These are phyloP conservation scores for Pelobates cultripes DNA, from an alignment of 2,797 vertebrate species.

Conservation along the genomic window DNA sequence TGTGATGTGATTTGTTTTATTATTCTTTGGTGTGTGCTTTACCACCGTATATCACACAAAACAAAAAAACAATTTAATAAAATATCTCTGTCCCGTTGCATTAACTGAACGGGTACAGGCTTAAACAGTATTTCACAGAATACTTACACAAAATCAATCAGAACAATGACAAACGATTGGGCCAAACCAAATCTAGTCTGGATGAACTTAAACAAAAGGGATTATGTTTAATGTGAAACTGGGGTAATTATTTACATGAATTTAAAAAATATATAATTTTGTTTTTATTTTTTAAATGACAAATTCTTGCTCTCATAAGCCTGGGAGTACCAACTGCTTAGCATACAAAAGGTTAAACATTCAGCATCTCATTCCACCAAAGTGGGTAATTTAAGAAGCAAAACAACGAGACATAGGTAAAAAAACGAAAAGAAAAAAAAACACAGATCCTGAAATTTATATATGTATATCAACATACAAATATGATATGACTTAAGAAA, in stretches of 20 bases:
- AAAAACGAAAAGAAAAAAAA: slow-evolving; percentile 15
- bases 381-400: slow-evolving; percentile 32
- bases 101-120: background rate
- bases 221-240: slow-evolving; percentile 40
- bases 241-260: slow-evolving; percentile 22
- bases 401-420: background rate
- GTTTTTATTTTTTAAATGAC: too few species aligned
- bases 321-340: background rate
- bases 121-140: background rate
- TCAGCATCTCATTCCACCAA: slow-evolving; percentile 65
- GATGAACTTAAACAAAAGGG: slow-evolving; percentile 29
- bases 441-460: slow-evolving; percentile 13
- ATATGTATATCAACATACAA: slow-evolving; percentile 49
- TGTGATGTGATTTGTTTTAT: background rate
- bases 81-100: background rate
- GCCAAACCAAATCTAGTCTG: background rate
- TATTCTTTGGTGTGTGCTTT: slow-evolving; percentile 5
- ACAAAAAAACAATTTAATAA: background rate
- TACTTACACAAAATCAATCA: background rate
- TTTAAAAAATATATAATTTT: slow-evolving; percentile 56
- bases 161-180: background rate
- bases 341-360: slow-evolving; percentile 45
- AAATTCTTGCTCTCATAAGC: slow-evolving; percentile 67
- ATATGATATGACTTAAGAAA: slow-evolving; percentile 65
- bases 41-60: background rate